Evolutionary conservation across 1,140 invertebrate species (phyloP), one percentile per base, ranked within the genome.

Genomic region (Drosophila arawakana): DNA sequence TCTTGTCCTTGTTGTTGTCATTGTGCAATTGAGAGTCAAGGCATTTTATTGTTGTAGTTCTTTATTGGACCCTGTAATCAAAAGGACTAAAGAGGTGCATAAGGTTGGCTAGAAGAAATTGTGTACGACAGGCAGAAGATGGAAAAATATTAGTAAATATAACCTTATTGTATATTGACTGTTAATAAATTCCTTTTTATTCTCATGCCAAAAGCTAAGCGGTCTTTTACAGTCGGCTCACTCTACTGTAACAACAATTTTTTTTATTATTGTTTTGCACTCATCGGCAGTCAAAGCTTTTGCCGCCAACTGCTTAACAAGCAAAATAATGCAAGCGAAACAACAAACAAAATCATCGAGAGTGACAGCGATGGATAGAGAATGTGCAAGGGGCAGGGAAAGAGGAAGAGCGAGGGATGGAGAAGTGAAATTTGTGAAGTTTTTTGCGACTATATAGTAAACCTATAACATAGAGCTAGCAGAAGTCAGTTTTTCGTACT

Each of bases 21-120:
- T 25, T 80, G 62, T 54, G 37, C 82, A 82, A 82, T 86, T 88
- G 82, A 88, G 88, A 86, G 80, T 86, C 80, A 88, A 83, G 83
- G 76, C 80, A 88, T 82, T 80, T 69, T 77, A 8, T 68, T 57
- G 49, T 37, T 63, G 75, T 65, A 46, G 55, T 67, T 65, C 25
- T 30, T 30, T 30, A 2, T 30, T 30, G 4, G 25, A 30, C 25
- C 6, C 25, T 30, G 25, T 30, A 30, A 30, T 30, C 2, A 30
- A 30, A 30, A 5, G 25, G 25, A 30, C 5, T 5, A 30, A 30
- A 30, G 4, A 6, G 25, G 25, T 30, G 25, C 5, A 30, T 30
- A 5, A 6, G 25, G 25, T 30, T 30, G 2, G 25, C 25, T 5
- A 30, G 6, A 30, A 30, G 3, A 2, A 30, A 5, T 3, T 4